Base-by-base conservation (phyloP, 2,113 vertebrate species). In the Romanogobio albipinnatus region DNA sequence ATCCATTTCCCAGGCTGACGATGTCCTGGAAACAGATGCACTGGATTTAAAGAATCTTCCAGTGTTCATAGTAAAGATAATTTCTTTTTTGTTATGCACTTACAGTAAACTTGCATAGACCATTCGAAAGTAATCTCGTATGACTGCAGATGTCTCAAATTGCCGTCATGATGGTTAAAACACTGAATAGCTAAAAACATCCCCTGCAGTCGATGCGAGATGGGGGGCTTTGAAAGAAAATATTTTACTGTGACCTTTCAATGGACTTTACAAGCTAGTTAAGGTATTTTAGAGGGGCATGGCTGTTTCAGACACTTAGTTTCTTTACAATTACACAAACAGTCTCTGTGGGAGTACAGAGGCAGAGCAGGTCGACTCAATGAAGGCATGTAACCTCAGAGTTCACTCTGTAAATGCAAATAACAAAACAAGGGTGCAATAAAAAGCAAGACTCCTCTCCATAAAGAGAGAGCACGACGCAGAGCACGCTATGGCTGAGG, bases 361-460 rank as follows among this genome's bases (percentile, higher is more conserved):
- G 56, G 53, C 71, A 5, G 62, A 51, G 43, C 62, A 1, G 66
- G 76, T 45, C 39, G 19, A 51, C 62, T 76, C 76, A 62, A 24
- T 66, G 77, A 83, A 87, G 62, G 80, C 4, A 43, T 0, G 26
- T 77, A 61, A 87, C 84, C 86, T 84, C 80, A 84, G 84, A 78
- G 62, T 68, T 82, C 82, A 84, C 56, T 86, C 82, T 76, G 89
- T 84, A 83, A 90, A 89, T 81, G 58, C 47, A 76, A 87, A 89
- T 71, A 86, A 76, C 62, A 58, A 73, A 89, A 76, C 74, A 76
- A 22, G 70, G 58, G 22, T 78, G 47, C 74, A 53, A 51, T 81
- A 76, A 76, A 49, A 81, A 64, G 73, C 11, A 66, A 43, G 71
- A 78, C 73, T 73, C 29, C 36, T 39, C 75, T 61, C 53, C 36